phyloP scores from a whole-genome alignment of 2,797 vertebrate genomes.

The Acipenser transmontanus region DNA sequence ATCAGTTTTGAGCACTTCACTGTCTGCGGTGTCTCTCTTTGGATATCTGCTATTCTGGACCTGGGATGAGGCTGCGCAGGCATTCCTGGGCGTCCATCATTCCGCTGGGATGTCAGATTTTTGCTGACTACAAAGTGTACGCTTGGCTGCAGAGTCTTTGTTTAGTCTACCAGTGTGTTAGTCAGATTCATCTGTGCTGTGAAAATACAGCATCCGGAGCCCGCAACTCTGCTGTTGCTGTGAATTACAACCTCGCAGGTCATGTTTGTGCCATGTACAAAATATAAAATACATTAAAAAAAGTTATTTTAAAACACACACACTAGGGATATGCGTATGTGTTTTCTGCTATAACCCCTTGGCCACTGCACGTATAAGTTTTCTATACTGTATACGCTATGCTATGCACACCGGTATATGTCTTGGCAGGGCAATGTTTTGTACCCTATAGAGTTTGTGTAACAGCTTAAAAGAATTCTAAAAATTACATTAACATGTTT shows the following conservation, averaged over 20 bases:
- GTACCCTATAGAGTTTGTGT: too few species aligned
- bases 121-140: slow-evolving; percentile 18
- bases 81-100: slow-evolving; percentile 23
- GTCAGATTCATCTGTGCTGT: slow-evolving; percentile 24
- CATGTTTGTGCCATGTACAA: neutral
- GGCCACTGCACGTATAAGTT: too few species aligned
- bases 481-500: too few species aligned
- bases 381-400: too few species aligned
- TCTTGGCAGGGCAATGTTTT: too few species aligned
- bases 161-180: slow-evolving; percentile 41
- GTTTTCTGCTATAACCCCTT: neutral
- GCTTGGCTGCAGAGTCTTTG: slow-evolving; percentile 24
- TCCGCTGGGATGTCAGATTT: slow-evolving; percentile 23
- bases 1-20: too few species aligned
- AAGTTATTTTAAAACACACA: neutral
- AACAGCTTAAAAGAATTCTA: too few species aligned
- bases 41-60: slow-evolving; percentile 2
- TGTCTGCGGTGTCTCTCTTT: neutral
- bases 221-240: neutral
- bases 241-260: neutral
- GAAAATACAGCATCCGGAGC: neutral
- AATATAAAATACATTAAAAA: neutral
- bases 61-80: slow-evolving; percentile 17
- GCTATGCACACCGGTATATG: too few species aligned
- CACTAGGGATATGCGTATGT: neutral